Evolutionary conservation across 2,113 vertebrate species (phyloP).

Genomic region (Cephalopterus ornatus): DNA sequence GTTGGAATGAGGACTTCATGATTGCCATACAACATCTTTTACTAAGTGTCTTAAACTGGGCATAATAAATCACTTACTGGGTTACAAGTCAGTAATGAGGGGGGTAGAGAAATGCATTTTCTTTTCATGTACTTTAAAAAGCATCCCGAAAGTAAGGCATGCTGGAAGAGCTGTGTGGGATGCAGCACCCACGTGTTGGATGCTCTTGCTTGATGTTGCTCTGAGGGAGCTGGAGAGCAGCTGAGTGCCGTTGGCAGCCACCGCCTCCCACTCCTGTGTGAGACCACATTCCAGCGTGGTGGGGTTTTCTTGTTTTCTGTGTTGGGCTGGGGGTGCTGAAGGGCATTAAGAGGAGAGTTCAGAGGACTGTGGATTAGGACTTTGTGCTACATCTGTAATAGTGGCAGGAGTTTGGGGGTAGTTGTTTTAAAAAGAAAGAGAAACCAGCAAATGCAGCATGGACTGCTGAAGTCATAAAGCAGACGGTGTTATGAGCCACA

Average conservation of each 20-base stretch:
- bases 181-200: background rate
- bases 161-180: background rate
- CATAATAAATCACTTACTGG: background rate
- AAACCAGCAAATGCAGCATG: background rate
- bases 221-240: background rate
- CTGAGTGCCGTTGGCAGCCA: background rate
- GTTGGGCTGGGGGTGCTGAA: background rate
- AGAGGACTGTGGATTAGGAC: background rate
- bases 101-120: background rate
- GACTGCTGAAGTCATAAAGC: background rate
- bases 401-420: background rate
- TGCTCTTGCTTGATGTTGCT: background rate
- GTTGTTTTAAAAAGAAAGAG: background rate
- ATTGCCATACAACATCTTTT: background rate
- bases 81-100: background rate
- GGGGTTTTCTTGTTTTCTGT: background rate
- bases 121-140: background rate
- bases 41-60: background rate
- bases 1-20: background rate
- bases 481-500: background rate
- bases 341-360: background rate
- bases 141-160: background rate
- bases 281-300: rapidly evolving
- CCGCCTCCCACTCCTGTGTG: background rate
- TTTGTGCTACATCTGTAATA: background rate